These are phyloP conservation scores for Hyperoodon ampullatus DNA, from an alignment of 2,113 vertebrate genomes.

Conservation along the genomic window DNA sequence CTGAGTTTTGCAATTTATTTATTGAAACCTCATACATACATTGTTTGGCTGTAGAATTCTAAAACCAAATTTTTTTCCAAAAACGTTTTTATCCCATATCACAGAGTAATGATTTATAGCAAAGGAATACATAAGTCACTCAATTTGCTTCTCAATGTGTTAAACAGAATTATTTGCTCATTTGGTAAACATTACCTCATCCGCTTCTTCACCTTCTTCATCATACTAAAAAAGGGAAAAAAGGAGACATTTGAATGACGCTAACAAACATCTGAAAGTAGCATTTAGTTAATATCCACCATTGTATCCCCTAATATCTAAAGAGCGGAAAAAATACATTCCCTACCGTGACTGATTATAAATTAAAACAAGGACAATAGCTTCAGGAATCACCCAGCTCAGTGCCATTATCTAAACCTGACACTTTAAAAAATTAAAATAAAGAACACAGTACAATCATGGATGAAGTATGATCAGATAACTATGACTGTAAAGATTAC, in stretches of 20 bases:
- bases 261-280: neutral
- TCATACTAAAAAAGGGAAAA: conserved; percentile 91
- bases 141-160: conserved; percentile 67
- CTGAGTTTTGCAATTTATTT: conserved; percentile 82
- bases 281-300: neutral
- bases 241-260: conserved; percentile 43
- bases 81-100: conserved; percentile 65
- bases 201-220: conserved; percentile 98
- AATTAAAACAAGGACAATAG: neutral
- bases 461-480: neutral
- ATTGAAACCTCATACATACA: conserved; percentile 82
- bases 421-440: neutral
- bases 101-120: conserved; percentile 72
- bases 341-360: neutral
- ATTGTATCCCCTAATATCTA: neutral
- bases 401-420: neutral
- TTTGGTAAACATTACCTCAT: conserved; percentile 92
- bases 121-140: conserved; percentile 73
- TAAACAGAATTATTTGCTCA: conserved; percentile 69
- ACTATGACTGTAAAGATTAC: neutral
- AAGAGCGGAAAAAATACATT: neutral
- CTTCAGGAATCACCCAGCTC: neutral
- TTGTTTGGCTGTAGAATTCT: conserved; percentile 77
- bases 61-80: conserved; percentile 61
- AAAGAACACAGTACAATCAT: neutral